phyloP scores from a whole-genome alignment of 2,113 vertebrate species.

The Strix aluco region DNA sequence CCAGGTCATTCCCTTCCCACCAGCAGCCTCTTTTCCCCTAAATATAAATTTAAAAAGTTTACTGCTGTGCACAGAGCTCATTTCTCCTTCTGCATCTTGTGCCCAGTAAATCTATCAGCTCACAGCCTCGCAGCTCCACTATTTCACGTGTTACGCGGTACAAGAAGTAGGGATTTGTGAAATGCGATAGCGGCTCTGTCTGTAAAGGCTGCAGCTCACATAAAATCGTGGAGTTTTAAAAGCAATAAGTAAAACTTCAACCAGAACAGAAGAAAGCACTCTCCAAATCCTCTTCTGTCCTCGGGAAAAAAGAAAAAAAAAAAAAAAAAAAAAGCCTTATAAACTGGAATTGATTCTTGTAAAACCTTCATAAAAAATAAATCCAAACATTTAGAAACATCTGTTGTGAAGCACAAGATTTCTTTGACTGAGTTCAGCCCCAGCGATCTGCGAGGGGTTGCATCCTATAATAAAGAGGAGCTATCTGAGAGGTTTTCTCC shows the following conservation, averaged over 20 bases:
- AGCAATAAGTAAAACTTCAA: constrained; percentile 59
- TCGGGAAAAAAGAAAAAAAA: neutral
- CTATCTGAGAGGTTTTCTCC: neutral
- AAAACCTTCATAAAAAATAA: constrained; percentile 70
- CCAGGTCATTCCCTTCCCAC: neutral
- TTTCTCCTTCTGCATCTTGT: neutral
- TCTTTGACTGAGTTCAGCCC: constrained; percentile 29
- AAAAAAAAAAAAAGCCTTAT: constrained; percentile 37
- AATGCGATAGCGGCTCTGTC: neutral
- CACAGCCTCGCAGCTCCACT: neutral
- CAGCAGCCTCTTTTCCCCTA: neutral
- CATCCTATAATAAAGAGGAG: neutral
- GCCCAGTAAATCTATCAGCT: neutral
- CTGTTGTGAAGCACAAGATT: constrained; percentile 46
- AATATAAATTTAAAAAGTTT: neutral
- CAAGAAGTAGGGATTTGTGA: neutral
- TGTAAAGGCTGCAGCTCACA: neutral
- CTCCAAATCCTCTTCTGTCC: constrained; percentile 55
- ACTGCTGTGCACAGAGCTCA: neutral
- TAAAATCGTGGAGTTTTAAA: constrained; percentile 41
- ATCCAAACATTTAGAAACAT: constrained; percentile 68
- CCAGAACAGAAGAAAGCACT: constrained; percentile 2
- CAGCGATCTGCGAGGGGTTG: constrained; percentile 3
- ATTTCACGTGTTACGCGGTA: neutral
- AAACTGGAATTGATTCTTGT: constrained; percentile 72